Evolutionary conservation across 30 jellyfish, hydroid and myxozoan species (phyloP).

Genomic region (Aurelia coerulea): DNA sequence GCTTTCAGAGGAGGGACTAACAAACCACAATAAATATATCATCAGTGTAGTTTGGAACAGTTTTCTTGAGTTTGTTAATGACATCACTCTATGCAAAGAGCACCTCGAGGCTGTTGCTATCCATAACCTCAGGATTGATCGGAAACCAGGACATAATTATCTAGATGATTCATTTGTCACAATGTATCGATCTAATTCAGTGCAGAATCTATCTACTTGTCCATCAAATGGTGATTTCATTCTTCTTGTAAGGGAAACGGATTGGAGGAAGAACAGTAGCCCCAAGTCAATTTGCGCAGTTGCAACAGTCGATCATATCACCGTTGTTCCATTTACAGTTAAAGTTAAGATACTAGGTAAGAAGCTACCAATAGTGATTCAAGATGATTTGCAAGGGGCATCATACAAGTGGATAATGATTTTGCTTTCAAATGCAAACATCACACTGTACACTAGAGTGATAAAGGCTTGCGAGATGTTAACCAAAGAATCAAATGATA

Average conservation of each 20-base stretch:
- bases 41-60: neutral
- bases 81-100: constrained; percentile 41
- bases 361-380: neutral
- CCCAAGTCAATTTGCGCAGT: neutral
- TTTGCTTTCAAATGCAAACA: constrained; percentile 8
- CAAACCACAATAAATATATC: constrained; percentile 3
- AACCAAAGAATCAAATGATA: neutral
- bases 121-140: neutral
- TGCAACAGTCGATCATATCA: constrained; percentile 3
- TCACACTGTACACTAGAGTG: constrained; percentile 38
- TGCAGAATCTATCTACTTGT: constrained; percentile 5
- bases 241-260: constrained; percentile 15
- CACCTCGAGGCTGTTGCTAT: neutral
- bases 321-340: constrained; percentile 25
- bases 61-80: constrained; percentile 27
- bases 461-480: constrained; percentile 8
- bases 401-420: constrained; percentile 13
- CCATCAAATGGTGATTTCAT: constrained; percentile 47
- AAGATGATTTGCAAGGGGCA: neutral
- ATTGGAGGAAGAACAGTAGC: constrained; percentile 2
- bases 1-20: neutral
- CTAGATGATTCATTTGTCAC: neutral
- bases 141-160: neutral
- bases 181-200: neutral
- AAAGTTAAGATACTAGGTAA: constrained; percentile 5